phyloP scores from a whole-genome alignment of 1,140 invertebrate species.

The Ceratoteleas bidentatus region DNA sequence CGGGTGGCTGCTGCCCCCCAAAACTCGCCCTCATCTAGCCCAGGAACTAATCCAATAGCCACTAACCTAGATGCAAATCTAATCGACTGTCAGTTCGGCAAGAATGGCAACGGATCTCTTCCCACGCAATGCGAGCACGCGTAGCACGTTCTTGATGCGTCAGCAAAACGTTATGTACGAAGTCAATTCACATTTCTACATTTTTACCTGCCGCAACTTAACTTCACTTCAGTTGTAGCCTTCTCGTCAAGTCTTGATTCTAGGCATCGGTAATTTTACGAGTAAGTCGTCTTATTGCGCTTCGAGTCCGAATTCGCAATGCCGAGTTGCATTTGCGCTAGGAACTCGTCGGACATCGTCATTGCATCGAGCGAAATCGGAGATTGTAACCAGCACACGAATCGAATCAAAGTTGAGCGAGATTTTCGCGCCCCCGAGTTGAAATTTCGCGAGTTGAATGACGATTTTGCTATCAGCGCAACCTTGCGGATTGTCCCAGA shows the following conservation, averaged over 20 bases:
- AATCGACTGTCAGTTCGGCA: slow-evolving; percentile 70
- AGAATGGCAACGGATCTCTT: slow-evolving; percentile 53
- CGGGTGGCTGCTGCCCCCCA: slow-evolving; percentile 80
- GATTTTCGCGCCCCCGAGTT: too few relatives aligned
- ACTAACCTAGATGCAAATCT: slow-evolving; percentile 75
- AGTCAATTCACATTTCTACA: slow-evolving; percentile 39
- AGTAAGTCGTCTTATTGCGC: slow-evolving; percentile 13
- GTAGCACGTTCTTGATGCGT: slow-evolving; percentile 39
- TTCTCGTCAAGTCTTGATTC: slow-evolving; percentile 8
- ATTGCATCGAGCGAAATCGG: too few relatives aligned
- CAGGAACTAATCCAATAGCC: slow-evolving; percentile 79
- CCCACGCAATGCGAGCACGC: slow-evolving; percentile 58
- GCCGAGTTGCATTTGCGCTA: background rate
- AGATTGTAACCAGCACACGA: too few relatives aligned
- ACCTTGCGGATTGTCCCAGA: slow-evolving; percentile 6
- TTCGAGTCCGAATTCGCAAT: slow-evolving; percentile 6
- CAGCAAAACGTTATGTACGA: slow-evolving; percentile 16
- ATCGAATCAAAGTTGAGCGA: too few relatives aligned
- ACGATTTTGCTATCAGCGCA: too few relatives aligned
- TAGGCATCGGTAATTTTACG: slow-evolving; percentile 11
- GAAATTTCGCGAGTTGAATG: too few relatives aligned
- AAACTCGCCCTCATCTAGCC: slow-evolving; percentile 82
- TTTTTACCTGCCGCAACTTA: slow-evolving; percentile 30
- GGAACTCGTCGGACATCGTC: background rate
- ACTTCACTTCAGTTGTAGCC: slow-evolving; percentile 15